A percentile compares a stretch with the other conserved stretches of the same genome.
Evolutionary conservation across 2,797 vertebrate species (phyloP).

Genomic region (Hypotaenidia philippensis): DNA sequence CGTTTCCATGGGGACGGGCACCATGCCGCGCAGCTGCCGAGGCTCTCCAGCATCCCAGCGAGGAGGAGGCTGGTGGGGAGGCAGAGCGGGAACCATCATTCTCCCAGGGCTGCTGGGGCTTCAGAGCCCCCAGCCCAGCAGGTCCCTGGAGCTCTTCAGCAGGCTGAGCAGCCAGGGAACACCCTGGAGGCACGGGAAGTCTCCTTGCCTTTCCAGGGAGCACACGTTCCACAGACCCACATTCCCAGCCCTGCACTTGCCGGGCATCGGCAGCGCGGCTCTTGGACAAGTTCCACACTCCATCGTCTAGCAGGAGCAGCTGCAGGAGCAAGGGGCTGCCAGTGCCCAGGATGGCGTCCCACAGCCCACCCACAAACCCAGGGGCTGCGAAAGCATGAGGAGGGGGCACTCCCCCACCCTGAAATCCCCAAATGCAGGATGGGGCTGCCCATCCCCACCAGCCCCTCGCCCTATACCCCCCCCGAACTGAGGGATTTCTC

Average conservation of each 20-base stretch:
- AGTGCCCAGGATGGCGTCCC: background rate
- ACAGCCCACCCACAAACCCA: background rate
- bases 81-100: background rate
- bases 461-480: fast-evolving
- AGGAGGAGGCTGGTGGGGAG: background rate
- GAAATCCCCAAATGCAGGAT: fast-evolving
- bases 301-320: fast-evolving
- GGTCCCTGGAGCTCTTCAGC: background rate
- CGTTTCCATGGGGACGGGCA: conserved; percentile 52
- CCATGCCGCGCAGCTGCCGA: background rate
- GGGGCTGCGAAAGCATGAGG: background rate
- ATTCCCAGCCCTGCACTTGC: background rate
- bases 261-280: background rate
- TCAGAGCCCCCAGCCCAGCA: background rate
- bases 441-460: background rate
- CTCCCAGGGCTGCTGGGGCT: background rate
- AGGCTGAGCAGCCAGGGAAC: too few relatives aligned
- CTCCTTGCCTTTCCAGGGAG: too few relatives aligned
- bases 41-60: background rate
- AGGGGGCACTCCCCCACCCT: background rate
- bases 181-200: too few relatives aligned
- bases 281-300: fast-evolving
- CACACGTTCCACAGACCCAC: background rate
- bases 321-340: too few relatives aligned
- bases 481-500: background rate